phyloP scores from a whole-genome alignment of 2,113 vertebrate genomes.

The Pachypanchax playfairii region DNA sequence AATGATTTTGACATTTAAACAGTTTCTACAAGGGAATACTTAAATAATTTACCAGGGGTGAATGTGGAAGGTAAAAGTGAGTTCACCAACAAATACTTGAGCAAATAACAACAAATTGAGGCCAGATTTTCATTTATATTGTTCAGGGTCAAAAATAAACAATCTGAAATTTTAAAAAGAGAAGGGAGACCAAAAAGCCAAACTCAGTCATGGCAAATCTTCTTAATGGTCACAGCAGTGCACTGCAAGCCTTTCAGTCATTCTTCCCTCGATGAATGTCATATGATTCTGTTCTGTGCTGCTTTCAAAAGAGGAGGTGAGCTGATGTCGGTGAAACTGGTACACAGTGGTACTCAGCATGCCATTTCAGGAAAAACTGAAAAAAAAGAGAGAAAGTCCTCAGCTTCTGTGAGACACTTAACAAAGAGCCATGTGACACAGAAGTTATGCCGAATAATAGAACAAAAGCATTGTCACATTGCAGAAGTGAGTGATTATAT shows the following conservation, averaged over 20 bases:
- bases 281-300: slow-evolving; percentile 53
- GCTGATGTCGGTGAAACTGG: slow-evolving; percentile 40
- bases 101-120: slow-evolving; percentile 3
- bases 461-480: slow-evolving; percentile 40
- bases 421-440: slow-evolving; percentile 43
- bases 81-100: not conserved
- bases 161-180: not conserved
- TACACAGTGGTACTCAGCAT: slow-evolving; percentile 50
- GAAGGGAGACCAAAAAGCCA: slow-evolving; percentile 5
- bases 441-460: slow-evolving; percentile 41
- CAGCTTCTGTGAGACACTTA: slow-evolving; percentile 29
- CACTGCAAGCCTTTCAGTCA: slow-evolving; percentile 31
- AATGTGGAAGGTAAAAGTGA: not conserved
- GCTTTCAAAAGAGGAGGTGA: slow-evolving; percentile 39
- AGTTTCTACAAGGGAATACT: not conserved
- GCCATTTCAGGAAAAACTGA: slow-evolving; percentile 31
- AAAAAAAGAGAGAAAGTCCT: slow-evolving; percentile 26
- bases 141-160: not conserved
- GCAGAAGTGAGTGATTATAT: slow-evolving; percentile 13
- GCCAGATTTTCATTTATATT: not conserved
- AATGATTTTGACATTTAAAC: not conserved
- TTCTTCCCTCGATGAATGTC: slow-evolving; percentile 35
- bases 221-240: slow-evolving; percentile 15
- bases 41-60: not conserved
- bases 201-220: slow-evolving; percentile 21